Conservation (phyloP, 1,140 invertebrate genomes). For the Drosophila lini region DNA sequence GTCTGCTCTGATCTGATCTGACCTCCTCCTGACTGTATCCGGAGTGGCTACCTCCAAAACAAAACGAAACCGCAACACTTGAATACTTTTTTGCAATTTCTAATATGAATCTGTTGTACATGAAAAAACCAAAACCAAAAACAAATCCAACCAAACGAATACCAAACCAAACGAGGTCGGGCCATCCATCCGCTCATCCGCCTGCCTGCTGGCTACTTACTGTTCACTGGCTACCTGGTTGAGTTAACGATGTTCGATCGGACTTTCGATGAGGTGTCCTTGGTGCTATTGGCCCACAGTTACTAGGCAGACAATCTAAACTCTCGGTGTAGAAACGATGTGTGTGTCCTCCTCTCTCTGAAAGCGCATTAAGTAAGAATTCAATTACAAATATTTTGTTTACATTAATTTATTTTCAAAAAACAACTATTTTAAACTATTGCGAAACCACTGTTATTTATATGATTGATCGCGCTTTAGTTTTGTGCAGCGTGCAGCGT, state of each 20-base stretch:
- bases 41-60: conserved; percentile 41
- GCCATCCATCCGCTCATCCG: conserved; percentile 48
- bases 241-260: conserved; percentile 70
- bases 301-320: conserved; percentile 77
- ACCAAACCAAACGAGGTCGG: conserved; percentile 41
- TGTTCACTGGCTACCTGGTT: conserved; percentile 40
- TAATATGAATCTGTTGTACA: conserved; percentile 49
- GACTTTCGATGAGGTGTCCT: conserved; percentile 73
- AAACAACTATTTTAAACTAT: conserved; percentile 36
- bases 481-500: conserved; percentile 64
- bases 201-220: conserved; percentile 39
- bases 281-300: conserved; percentile 71
- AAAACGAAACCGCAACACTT: conserved; percentile 40
- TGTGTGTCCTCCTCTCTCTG: conserved; percentile 81
- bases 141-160: conserved; percentile 25
- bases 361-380: conserved; percentile 83
- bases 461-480: conserved; percentile 72
- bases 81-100: conserved; percentile 41
- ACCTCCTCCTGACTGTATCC: conserved; percentile 51
- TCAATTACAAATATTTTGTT: conserved; percentile 77
- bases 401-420: conserved; percentile 54
- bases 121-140: conserved; percentile 9
- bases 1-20: conserved; percentile 50
- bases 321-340: conserved; percentile 79
- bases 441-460: conserved; percentile 38